These are phyloP conservation scores for Luffia ferchaultella DNA, from an alignment of 2,888 invertebrate genomes.

Conservation along the genomic window DNA sequence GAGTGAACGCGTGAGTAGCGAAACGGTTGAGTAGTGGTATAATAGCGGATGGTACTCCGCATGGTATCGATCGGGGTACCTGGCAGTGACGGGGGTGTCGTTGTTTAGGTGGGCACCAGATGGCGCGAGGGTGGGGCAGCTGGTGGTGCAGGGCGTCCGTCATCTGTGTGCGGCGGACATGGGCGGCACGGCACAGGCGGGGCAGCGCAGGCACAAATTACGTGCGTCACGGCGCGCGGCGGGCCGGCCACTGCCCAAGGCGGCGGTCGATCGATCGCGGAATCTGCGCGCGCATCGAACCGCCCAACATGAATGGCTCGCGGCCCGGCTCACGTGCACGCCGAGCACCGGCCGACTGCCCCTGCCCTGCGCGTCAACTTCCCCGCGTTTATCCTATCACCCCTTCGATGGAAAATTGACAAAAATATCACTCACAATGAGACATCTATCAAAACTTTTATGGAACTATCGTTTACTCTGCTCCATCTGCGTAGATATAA, in stretches of 20 bases:
- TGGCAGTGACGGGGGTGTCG: constrained; percentile 24
- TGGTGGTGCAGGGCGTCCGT: constrained; percentile 47
- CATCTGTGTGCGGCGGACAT: constrained; percentile 61
- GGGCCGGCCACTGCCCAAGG: constrained; percentile 50
- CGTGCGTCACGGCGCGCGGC: constrained; percentile 46
- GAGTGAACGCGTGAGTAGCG: constrained; percentile 12
- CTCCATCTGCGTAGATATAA: too few relatives aligned
- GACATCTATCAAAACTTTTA: too few relatives aligned
- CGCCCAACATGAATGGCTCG: constrained; percentile 54
- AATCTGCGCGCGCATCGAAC: constrained; percentile 54
- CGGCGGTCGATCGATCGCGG: constrained; percentile 30
- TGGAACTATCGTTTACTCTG: too few relatives aligned
- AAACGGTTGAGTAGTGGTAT: constrained; percentile 20
- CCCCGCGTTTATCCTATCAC: not conserved
- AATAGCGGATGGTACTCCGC: constrained; percentile 33
- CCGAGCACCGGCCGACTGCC: constrained; percentile 1
- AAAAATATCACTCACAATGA: not conserved
- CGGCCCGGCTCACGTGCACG: constrained; percentile 52
- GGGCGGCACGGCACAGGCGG: constrained; percentile 28
- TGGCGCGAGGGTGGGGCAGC: constrained; percentile 27
- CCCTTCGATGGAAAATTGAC: not conserved
- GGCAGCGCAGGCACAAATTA: constrained; percentile 11
- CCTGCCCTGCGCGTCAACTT: too few relatives aligned
- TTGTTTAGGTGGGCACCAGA: constrained; percentile 7
- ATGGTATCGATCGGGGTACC: constrained; percentile 51